These are phyloP conservation scores for Plagiodera versicolora DNA, from an alignment of 2,888 invertebrate species.

Conservation along the genomic window DNA sequence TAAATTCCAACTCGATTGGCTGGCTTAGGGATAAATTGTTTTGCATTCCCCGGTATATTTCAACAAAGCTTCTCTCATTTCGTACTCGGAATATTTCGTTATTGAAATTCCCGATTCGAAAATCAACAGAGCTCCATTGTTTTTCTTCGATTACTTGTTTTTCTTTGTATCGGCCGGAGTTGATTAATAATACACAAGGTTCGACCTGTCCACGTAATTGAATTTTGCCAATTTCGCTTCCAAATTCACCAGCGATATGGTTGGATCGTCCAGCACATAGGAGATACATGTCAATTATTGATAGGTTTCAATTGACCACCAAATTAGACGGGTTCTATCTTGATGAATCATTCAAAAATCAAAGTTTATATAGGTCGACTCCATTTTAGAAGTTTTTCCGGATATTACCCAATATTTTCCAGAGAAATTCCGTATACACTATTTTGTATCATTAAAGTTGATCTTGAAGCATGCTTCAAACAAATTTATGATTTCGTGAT, in stretches of 20 bases:
- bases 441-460: too few relatives aligned
- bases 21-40: too few relatives aligned
- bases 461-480: too few relatives aligned
- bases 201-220: background rate
- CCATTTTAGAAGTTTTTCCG: too few relatives aligned
- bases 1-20: too few relatives aligned
- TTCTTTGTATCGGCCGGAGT: background rate
- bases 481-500: too few relatives aligned
- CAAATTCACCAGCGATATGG: background rate
- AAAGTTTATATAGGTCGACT: too few relatives aligned
- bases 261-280: background rate
- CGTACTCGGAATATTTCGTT: slow-evolving; percentile 5
- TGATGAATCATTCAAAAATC: too few relatives aligned
- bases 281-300: background rate
- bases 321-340: too few relatives aligned
- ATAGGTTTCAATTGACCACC: background rate
- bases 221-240: background rate
- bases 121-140: background rate
- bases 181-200: background rate
- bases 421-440: too few relatives aligned
- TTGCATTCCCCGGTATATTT: background rate
- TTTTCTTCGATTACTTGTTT: background rate
- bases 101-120: too few relatives aligned
- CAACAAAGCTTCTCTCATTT: background rate
- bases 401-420: too few relatives aligned